Conservation (phyloP, 1,140 invertebrate genomes). For the Diorhabda carinulata region DNA sequence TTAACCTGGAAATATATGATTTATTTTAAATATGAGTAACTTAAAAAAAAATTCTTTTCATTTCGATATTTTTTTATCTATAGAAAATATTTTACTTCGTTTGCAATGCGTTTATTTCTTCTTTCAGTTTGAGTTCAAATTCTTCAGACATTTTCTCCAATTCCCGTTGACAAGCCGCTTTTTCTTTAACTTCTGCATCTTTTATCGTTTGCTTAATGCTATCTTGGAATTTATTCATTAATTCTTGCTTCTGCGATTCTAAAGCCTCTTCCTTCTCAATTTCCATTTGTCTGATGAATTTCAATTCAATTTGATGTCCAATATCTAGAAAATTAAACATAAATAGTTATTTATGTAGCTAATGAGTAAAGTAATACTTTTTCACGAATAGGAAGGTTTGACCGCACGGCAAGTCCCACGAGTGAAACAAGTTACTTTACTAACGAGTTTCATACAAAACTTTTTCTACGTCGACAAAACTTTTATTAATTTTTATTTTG, state of each 20-base stretch:
- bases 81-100: background rate
- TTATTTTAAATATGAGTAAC: no score
- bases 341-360: background rate
- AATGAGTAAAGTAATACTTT: background rate
- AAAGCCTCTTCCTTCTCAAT: slow-evolving; percentile 39
- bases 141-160: slow-evolving; percentile 34
- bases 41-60: no score
- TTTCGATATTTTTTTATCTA: no score
- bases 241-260: slow-evolving; percentile 29
- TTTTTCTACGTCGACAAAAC: no score
- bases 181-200: slow-evolving; percentile 27
- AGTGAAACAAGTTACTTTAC: no score
- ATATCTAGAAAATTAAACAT: slow-evolving; percentile 30
- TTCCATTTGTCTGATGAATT: slow-evolving; percentile 35
- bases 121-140: slow-evolving; percentile 38
- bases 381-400: no score
- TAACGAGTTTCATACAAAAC: no score
- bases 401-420: no score
- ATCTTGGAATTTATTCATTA: slow-evolving; percentile 19
- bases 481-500: no score
- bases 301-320: slow-evolving; percentile 40
- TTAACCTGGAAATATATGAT: background rate
- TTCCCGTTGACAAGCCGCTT: slow-evolving; percentile 32
- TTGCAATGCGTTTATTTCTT: slow-evolving; percentile 24
- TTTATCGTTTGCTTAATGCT: slow-evolving; percentile 24